Conservation (phyloP, 2,888 invertebrate genomes). For the Spisula solida region DNA sequence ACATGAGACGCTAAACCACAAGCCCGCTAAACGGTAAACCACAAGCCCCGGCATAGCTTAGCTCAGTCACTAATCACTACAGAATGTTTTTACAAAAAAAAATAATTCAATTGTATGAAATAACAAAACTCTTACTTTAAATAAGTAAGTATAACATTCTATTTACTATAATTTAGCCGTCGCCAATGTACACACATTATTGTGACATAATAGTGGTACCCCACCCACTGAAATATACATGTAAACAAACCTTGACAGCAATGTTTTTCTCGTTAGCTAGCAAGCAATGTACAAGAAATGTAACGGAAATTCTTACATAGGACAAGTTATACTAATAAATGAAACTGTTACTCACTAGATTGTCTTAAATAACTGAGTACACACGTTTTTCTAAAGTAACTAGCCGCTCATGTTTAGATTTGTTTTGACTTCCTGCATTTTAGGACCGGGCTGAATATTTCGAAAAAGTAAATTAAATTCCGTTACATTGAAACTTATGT, state of each 20-base stretch:
- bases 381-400: background rate
- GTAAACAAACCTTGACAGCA: conserved; percentile 44
- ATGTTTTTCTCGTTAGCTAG: background rate
- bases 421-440: conserved; percentile 64
- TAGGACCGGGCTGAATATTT: conserved; percentile 36
- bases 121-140: no score
- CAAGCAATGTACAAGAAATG: background rate
- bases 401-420: conserved; percentile 58
- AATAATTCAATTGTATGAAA: no score
- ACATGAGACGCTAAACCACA: no score
- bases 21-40: no score
- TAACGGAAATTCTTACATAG: background rate
- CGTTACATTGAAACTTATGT: background rate
- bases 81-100: no score
- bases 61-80: no score
- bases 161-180: background rate
- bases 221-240: conserved; percentile 48
- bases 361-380: background rate
- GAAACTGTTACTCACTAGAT: background rate
- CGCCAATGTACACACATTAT: conserved; percentile 1
- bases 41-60: no score
- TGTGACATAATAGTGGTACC: conserved; percentile 18
- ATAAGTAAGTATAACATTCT: no score
- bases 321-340: background rate
- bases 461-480: background rate